Evolutionary conservation across 1,140 invertebrate species (phyloP).

Genomic region (Oppia nitens): DNA sequence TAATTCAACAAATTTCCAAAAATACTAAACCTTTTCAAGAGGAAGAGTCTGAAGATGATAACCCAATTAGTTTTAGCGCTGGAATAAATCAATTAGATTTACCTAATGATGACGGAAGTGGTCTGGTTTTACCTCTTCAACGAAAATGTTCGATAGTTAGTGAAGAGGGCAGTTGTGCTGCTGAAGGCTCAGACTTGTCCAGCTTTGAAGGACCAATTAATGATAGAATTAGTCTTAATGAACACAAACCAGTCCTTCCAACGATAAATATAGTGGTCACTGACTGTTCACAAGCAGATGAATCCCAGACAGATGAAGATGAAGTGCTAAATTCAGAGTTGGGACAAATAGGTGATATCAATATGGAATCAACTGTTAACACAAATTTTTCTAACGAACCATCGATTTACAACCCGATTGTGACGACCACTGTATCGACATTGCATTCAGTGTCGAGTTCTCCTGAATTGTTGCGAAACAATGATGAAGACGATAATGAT

Average conservation of each 20-base stretch:
- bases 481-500: not conserved
- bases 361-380: not conserved
- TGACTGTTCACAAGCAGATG: constrained; percentile 9
- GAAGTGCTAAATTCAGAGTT: not conserved
- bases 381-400: not conserved
- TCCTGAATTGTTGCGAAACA: constrained; percentile 10
- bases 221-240: not conserved
- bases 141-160: constrained; percentile 70
- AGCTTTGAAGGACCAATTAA: constrained; percentile 2
- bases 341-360: not conserved
- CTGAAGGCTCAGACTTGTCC: constrained; percentile 11
- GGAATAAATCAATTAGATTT: constrained; percentile 17
- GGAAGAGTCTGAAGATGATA: not conserved
- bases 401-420: not conserved
- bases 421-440: not conserved
- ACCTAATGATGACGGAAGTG: constrained; percentile 20
- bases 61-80: not conserved
- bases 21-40: not conserved
- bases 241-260: not conserved
- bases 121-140: constrained; percentile 28
- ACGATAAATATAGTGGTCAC: constrained; percentile 15
- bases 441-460: constrained; percentile 17
- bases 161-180: constrained; percentile 45
- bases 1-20: constrained; percentile 2
- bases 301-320: not conserved